A percentile compares a stretch with the other conserved stretches of the same genome.
phyloP scores from a whole-genome alignment of 1,140 invertebrate species.

The Stegodyphus dumicola region DNA sequence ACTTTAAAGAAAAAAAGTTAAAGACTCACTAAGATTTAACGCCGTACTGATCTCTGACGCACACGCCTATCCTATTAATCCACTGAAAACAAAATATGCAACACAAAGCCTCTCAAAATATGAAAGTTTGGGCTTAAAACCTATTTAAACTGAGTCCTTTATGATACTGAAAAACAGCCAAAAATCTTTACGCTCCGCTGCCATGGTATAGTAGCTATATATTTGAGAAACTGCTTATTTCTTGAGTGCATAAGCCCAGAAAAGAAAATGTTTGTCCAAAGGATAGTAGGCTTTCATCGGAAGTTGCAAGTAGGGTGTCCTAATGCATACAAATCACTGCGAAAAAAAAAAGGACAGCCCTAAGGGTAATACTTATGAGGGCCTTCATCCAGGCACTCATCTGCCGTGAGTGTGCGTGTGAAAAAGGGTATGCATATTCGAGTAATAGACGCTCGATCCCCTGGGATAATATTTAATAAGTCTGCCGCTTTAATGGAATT shows the following conservation, averaged over 20 bases:
- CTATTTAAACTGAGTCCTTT: background rate
- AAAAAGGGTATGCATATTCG: conserved; percentile 1
- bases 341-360: conserved; percentile 1
- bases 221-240: no score
- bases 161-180: background rate
- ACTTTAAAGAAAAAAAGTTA: no score
- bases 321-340: conserved; percentile 43
- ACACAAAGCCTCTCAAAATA: background rate
- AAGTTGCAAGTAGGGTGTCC: conserved; percentile 8
- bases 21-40: no score
- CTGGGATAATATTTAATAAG: conserved; percentile 41
- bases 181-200: no score
- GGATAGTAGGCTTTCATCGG: conserved; percentile 32
- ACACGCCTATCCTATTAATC: no score
- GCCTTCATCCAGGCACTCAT: background rate
- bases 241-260: no score
- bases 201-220: no score
- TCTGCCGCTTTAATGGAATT: conserved; percentile 33
- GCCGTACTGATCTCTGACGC: no score
- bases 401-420: background rate
- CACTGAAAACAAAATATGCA: no score
- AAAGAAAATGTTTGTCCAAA: conserved; percentile 35
- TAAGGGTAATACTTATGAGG: conserved; percentile 6
- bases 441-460: conserved; percentile 18
- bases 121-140: background rate